A percentile compares a stretch with the other conserved stretches of the same genome.
These are phyloP conservation scores for Iguana delicatissima DNA, from an alignment of 2,797 vertebrate genomes.

Conservation along the genomic window DNA sequence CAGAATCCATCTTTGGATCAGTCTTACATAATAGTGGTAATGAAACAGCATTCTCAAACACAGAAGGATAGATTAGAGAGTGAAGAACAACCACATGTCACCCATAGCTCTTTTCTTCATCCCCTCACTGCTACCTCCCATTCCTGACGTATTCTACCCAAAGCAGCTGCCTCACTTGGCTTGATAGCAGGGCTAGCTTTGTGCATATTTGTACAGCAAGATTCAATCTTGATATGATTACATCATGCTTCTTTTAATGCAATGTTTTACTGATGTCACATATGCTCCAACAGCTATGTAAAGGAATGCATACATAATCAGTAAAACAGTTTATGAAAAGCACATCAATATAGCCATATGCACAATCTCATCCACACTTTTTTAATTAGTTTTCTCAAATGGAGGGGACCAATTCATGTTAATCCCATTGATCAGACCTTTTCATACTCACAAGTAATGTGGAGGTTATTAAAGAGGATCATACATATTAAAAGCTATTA, in stretches of 20 bases:
- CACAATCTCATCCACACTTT: background rate
- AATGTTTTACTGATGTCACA: constrained; percentile 45
- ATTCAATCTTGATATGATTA: background rate
- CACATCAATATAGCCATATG: background rate
- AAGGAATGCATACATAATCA: background rate
- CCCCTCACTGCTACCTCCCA: too few species aligned
- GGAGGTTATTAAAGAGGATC: background rate
- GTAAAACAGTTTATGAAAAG: background rate
- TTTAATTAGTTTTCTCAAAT: background rate
- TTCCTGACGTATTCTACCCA: too few species aligned
- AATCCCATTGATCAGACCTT: background rate
- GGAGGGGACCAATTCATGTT: background rate
- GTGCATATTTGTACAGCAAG: background rate
- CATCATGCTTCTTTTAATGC: constrained; percentile 36
- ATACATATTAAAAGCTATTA: constrained; percentile 1
- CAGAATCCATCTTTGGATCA: too few species aligned
- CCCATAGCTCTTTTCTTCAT: too few species aligned
- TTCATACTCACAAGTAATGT: background rate
- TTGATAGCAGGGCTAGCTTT: too few species aligned
- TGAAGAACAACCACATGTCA: too few species aligned
- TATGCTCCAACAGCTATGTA: background rate
- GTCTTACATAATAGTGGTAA: too few species aligned
- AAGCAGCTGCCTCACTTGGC: too few species aligned
- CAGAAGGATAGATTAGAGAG: too few species aligned
- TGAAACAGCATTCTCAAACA: too few species aligned